Evolutionary conservation across 2,113 vertebrate genomes (phyloP), one percentile per base, ranked within the genome.

Genomic region (Tachysurus vachellii): DNA sequence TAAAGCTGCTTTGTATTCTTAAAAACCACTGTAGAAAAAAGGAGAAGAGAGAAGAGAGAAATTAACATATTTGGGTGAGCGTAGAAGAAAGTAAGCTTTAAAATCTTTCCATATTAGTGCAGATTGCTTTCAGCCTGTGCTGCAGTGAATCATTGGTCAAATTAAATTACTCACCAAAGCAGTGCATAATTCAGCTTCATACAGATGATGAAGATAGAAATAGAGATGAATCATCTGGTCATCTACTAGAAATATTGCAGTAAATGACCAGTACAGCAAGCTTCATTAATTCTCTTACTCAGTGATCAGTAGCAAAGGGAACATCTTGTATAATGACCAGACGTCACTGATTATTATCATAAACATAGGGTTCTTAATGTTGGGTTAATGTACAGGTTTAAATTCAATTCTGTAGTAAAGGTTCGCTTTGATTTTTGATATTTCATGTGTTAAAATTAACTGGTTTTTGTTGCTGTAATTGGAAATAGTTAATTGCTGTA

Each of bases 91-190:
- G 57, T n/a, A 81, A 16, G 3, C 9, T 80, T 88, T 50, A 80
- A 83, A 56, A 70, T 81, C 59, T 53, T 53, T 64, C 61, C 10
- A 12, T 47, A 36, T 9, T 62, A 16, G 44, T 13, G 59, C 59
- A 66, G 9, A 66, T 17, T 47, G 75, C 82, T 83, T 82, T 86
- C 71, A 89, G 85, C 82, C 86, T 77, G 47, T 59, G 54, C 73
- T 36, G 61, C 77, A 85, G 53, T 83, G 71, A 83, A 85, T 89
- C 85, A 57, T 36, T 31, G 42, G n/a, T 56, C n/a, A 80, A 70
- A n/a, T 81, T 57, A 23, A 83, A 90, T 88, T 59, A 61, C 50
- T 42, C 87, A 87, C 44, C 61, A 50, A 76, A 86, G 31, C 47
- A n/a, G 36, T 68, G 59, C 64, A 87, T 77, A 53, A 87, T 54